Base-by-base conservation (phyloP, 2,888 invertebrate genomes). In the Chrysodeixis includens region DNA sequence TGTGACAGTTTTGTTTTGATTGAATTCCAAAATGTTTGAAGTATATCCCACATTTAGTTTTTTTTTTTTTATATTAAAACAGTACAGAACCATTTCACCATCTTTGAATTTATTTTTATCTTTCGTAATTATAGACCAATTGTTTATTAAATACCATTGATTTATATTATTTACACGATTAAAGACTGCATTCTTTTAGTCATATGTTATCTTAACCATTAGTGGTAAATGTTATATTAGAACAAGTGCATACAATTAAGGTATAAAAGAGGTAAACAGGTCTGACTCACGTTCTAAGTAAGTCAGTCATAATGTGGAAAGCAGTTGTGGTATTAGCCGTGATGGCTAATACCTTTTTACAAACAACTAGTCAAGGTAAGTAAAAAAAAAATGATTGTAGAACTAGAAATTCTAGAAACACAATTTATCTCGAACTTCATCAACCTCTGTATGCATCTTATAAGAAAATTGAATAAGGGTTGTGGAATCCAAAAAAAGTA, bases 261-360 rank as follows among this genome's bases (percentile, higher is more conserved):
- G 68, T 89, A 89, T 90, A 90, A 78, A 90, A 88, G 83, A 68
- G 75, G 69, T 73, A 77, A 81, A 66, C 67, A 71, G 65, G 66
- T 52, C 81, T 74, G 79, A 76, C 82, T 78, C 71, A 56, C 57
- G 66, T 8, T 56, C 35, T 74, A 84, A 71, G 77, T 65, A 52
- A 40, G 62, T 60, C 65, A 72, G 81, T 75, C 74, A 81, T 65
- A 35, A 89, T 90, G 90, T 83, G 79, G 77, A 89, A 85, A 79
- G 60, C 71, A 66, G 66, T 86, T 35, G 68, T 85, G n/a, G 32
- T 87, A 18, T 57, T 80, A 44, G 86, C 82, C 82, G 58, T 83
- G 46, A 32, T 62, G 78, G 85, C 81, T 56, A 78, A 74, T 62
- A 61, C 69, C 30, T 66, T 72, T 35, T 35, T 80, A 10, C 62